Evolutionary conservation across 1,140 invertebrate genomes (phyloP).

Genomic region (Homalodisca vitripennis): DNA sequence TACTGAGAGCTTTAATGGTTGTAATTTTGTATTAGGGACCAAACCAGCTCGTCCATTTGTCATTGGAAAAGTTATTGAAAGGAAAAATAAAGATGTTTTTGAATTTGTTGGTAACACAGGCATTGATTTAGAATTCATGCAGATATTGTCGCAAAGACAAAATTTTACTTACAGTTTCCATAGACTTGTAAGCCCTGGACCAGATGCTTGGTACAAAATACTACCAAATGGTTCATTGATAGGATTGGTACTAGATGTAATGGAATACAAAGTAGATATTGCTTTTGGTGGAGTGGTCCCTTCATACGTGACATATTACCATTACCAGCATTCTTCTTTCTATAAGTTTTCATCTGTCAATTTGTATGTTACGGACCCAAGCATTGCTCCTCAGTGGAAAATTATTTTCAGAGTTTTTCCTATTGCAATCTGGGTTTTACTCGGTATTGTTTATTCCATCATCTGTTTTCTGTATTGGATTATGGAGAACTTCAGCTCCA

Average conservation of each 20-base stretch:
- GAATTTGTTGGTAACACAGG: background rate
- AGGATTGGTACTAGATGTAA: background rate
- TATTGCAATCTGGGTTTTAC: background rate
- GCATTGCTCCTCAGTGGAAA: background rate
- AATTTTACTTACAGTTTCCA: constrained; percentile 8
- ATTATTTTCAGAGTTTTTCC: background rate
- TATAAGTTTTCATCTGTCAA: constrained; percentile 13
- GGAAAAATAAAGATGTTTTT: background rate
- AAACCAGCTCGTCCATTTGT: background rate
- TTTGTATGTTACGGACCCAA: background rate
- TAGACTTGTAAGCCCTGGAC: background rate
- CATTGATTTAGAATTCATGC: constrained; percentile 9
- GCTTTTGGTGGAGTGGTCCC: background rate
- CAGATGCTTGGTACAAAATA: background rate
- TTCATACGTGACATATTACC: constrained; percentile 5
- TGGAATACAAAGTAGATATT: background rate
- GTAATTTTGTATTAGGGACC: background rate
- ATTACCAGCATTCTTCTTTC: background rate
- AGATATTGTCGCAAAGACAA: background rate
- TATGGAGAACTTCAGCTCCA: background rate
- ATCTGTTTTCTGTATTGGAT: background rate
- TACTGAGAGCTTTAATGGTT: background rate
- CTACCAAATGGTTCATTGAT: background rate
- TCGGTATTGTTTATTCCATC: background rate
- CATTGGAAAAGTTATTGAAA: background rate